phyloP scores from a whole-genome alignment of 2,113 vertebrate genomes.

The Tursiops truncatus region DNA sequence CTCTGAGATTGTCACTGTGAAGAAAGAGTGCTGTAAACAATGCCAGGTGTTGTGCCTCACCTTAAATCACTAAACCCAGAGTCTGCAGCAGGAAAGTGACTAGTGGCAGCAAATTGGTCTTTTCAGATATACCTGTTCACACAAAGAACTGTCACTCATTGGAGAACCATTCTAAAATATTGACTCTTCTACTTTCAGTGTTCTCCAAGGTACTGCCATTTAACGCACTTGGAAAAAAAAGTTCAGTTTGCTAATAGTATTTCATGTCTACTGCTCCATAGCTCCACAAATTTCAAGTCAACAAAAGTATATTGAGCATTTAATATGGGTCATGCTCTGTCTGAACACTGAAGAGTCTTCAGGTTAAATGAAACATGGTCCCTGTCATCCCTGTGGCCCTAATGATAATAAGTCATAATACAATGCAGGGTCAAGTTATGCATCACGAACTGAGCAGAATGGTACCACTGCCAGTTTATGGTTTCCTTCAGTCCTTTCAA shows the following conservation, averaged over 20 bases:
- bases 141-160: conserved; percentile 33
- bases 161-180: conserved; percentile 70
- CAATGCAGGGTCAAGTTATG: background rate
- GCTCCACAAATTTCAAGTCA: conserved; percentile 47
- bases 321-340: background rate
- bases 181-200: conserved; percentile 68
- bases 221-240: conserved; percentile 29
- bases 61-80: conserved; percentile 54
- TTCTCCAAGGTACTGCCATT: conserved; percentile 71
- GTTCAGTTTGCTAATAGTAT: conserved; percentile 43
- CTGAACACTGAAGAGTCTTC: background rate
- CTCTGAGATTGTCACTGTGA: conserved; percentile 18
- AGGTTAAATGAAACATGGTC: background rate
- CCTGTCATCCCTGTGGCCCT: background rate
- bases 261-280: conserved; percentile 2
- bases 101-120: conserved; percentile 70
- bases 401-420: background rate
- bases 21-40: conserved; percentile 52
- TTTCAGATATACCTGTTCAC: conserved; percentile 72
- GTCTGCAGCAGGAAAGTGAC: conserved; percentile 19
- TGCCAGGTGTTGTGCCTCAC: conserved; percentile 55
- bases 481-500: background rate
- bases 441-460: background rate
- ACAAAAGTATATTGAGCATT: background rate
- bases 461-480: background rate